Evolutionary conservation across 2,797 vertebrate genomes (phyloP), one percentile per base, ranked within the genome.

Genomic region (Varecia variegata): DNA sequence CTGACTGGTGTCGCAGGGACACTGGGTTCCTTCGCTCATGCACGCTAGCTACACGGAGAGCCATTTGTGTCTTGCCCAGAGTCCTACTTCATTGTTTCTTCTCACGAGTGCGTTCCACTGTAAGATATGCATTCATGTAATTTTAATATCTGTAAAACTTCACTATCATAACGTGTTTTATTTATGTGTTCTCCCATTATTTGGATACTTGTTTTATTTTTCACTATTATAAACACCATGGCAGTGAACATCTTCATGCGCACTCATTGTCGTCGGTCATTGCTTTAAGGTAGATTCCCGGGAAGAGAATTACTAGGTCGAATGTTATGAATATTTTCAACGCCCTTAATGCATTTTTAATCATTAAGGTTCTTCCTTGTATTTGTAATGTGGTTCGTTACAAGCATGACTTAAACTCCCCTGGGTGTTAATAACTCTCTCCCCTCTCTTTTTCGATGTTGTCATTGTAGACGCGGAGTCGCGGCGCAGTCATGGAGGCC

Each of bases 401-500:
- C 60, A 32, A 40, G 38, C 21, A 3, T 21, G 71, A 32, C 40
- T 81, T n/a, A 27, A 62, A 14, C 35, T n/a, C n/a, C n/a, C 4
- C 8, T 2, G 9, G 5, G 32, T 60, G 89, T 88, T 97, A 80
- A 58, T 56, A 52, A 95, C 25, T 45, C 40, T 20, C 91, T 71
- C n/a, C 73, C 35, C 86, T 35, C 93, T 70, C 97, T 81, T 74
- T 97, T 43, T 80, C 84, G 5, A 80, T 65, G 4, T 47, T 84
- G 43, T 97, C 87, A 1, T 74, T 80, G 25, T 86, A 98, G 98
- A 95, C 94, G 23, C 0, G 0, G n/a, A 14, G 86, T 77, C 94
- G 92, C 93, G 43, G 96, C 35, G 50, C 92, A 80, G 67, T 90
- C 97, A 99, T 99, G 99, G 99, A 99, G 94, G 98, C 98, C 79